Evolutionary conservation across 2,113 vertebrate genomes (phyloP), one percentile per base, ranked within the genome.

Genomic region (Dicerorhinus sumatrensis): DNA sequence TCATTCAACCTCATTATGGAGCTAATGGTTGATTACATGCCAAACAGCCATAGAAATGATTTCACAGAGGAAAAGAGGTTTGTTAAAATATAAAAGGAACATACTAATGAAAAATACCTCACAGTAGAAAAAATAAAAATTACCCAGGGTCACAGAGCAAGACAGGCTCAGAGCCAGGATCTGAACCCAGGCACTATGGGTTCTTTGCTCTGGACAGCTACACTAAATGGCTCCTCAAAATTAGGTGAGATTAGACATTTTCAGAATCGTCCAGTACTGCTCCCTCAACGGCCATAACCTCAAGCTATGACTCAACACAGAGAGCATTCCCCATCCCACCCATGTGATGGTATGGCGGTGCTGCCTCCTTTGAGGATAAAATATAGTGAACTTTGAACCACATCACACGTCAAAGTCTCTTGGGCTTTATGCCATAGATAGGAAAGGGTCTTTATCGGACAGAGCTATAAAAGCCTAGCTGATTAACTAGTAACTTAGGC

Each of bases 11-110:
- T 97, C 73, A 79, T 83, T 80, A 84, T n/a, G 69, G 36, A 94
- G 46, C 12, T 95, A 83, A 90, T 83, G 25, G 75, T 56, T 54
- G 76, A 94, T 90, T 90, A 80, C 51, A 92, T 67, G 70, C 58
- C 76, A 76, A 93, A 91, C 8, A 90, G 58, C 80, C 67, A 94
- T 42, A 90, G 46, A 97, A 91, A 93, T 82, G 56, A 96, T 70
- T 82, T 93, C 75, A 97, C 33, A 95, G 51, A 94, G 72, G 88
- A 76, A 96, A 95, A 87, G 48, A 94, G 58, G 36, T 65, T 89
- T 91, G 80, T 81, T 94, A 94, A 95, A 92, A 94, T 93, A 73
- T 80, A 96, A 87, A 88, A 81, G 5, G 27, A 93, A 72, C 14
- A 27, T 76, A 84, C 54, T 91, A 77, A 73, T 60, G 20, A 90